Conservation (phyloP, 2,797 vertebrate species). For the Trachops cirrhosus region DNA sequence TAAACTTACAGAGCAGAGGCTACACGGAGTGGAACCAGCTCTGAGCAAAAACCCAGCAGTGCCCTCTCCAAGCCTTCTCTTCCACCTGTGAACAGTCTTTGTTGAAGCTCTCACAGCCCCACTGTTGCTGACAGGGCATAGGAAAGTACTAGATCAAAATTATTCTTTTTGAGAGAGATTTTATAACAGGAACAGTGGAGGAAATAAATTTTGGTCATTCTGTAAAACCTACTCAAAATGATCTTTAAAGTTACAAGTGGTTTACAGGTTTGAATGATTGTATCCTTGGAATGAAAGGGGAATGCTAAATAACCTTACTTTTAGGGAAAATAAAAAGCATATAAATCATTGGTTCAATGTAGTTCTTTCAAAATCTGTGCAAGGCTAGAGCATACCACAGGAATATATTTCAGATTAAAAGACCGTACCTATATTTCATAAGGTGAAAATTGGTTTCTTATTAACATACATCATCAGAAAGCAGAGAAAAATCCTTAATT, state of each 20-base stretch:
- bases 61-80: not conserved
- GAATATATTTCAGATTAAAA: not conserved
- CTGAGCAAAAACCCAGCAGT: not conserved
- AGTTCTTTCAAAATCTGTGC: not conserved
- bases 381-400: not conserved
- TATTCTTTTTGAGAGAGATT: slow-evolving; percentile 24
- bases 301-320: not conserved
- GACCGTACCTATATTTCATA: not conserved
- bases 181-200: slow-evolving; percentile 43
- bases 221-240: slow-evolving; percentile 8
- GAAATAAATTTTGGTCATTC: slow-evolving; percentile 52
- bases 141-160: slow-evolving; percentile 21
- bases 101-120: not conserved
- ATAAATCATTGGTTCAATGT: not conserved
- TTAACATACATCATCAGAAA: not conserved
- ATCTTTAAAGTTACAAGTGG: not conserved
- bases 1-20: slow-evolving; percentile 54
- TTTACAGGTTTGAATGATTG: not conserved
- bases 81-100: slow-evolving; percentile 21
- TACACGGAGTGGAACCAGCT: not conserved
- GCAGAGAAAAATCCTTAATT: not conserved
- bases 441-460: not conserved
- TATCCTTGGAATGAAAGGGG: not conserved
- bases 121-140: not conserved
- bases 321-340: not conserved